A percentile compares a stretch with the other conserved stretches of the same genome.
Evolutionary conservation across 2,888 invertebrate species (phyloP).

Genomic region (Papilio protenor): DNA sequence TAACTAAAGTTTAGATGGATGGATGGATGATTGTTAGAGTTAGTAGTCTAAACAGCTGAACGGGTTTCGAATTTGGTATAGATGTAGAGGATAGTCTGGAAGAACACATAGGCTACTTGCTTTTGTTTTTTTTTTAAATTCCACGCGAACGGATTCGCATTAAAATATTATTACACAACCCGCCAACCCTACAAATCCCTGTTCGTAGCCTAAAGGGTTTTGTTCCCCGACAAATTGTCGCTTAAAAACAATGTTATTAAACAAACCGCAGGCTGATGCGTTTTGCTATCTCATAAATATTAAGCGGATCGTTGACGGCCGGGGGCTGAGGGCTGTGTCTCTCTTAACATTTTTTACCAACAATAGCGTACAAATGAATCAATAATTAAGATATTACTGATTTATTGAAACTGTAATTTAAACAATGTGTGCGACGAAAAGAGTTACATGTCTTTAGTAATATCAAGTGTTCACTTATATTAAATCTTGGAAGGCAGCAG

Average conservation of each 20-base stretch:
- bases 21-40: no score
- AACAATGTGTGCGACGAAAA: background rate
- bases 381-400: background rate
- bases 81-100: no score
- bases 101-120: no score
- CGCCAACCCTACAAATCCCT: slow-evolving; percentile 65
- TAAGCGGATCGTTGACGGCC: slow-evolving; percentile 59
- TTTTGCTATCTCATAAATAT: slow-evolving; percentile 82
- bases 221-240: slow-evolving; percentile 69
- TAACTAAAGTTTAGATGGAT: no score
- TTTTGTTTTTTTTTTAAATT: no score
- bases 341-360: slow-evolving; percentile 21
- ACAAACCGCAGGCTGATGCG: slow-evolving; percentile 81
- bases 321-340: slow-evolving; percentile 23
- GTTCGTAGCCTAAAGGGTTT: slow-evolving; percentile 73
- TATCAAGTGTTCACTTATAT: no score
- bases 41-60: no score
- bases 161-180: background rate
- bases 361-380: slow-evolving; percentile 7
- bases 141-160: background rate
- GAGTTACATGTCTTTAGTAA: no score
- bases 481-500: no score
- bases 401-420: background rate
- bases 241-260: slow-evolving; percentile 83
- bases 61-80: no score